Conservation (phyloP, 2,888 invertebrate species). For the Halictus ligatus region DNA sequence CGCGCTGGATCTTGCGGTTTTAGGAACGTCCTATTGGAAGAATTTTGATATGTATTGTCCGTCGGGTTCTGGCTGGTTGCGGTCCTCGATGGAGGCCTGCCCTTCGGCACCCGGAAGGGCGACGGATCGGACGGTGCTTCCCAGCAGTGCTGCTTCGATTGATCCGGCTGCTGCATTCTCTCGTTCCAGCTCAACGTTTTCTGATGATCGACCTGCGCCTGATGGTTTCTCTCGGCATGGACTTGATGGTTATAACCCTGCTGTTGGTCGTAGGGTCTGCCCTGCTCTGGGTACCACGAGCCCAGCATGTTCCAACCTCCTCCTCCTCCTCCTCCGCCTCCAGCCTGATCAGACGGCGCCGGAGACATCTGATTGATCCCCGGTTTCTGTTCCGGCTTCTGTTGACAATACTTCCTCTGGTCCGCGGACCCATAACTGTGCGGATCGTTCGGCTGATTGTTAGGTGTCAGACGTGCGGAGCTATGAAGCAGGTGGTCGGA, state of each 20-base stretch:
- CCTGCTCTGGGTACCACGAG: conserved; percentile 69
- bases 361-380: conserved; percentile 66
- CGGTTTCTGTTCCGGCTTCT: conserved; percentile 68
- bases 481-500: conserved; percentile 63
- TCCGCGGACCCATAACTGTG: conserved; percentile 63
- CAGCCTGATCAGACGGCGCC: conserved; percentile 68
- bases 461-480: conserved; percentile 58
- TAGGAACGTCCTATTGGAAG: conserved; percentile 85
- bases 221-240: conserved; percentile 58
- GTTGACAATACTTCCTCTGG: conserved; percentile 64
- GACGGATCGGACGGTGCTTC: conserved; percentile 84
- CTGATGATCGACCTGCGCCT: conserved; percentile 67
- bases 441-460: conserved; percentile 58
- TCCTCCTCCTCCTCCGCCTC: conserved; percentile 25
- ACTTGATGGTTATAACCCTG: conserved; percentile 53
- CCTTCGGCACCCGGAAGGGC: conserved; percentile 88
- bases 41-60: conserved; percentile 84
- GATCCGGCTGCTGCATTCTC: conserved; percentile 63
- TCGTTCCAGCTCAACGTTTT: conserved; percentile 65
- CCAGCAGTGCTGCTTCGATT: conserved; percentile 69
- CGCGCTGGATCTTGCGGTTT: conserved; percentile 88
- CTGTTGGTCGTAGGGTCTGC: conserved; percentile 63
- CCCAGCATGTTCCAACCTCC: conserved; percentile 74
- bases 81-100: conserved; percentile 87
- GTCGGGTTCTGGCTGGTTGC: conserved; percentile 84